Percentiles rank a stretch among this genome's conserved stretches.
These are phyloP conservation scores for Drosophila hamatofila DNA, from an alignment of 2,888 invertebrate genomes.

Conservation along the genomic window DNA sequence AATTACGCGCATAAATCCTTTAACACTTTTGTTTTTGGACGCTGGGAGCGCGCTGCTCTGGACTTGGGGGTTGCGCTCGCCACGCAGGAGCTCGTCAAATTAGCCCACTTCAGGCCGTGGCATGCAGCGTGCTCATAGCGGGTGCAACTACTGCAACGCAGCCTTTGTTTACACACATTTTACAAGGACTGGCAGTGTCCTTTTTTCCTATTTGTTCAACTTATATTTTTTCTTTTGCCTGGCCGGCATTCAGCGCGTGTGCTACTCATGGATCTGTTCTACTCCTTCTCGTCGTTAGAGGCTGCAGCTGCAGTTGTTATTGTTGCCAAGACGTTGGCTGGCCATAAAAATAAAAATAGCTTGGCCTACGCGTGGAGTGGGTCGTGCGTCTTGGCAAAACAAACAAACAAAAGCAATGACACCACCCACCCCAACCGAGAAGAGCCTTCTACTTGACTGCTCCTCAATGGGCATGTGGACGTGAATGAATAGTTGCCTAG, in stretches of 20 bases:
- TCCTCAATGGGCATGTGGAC: slow-evolving; percentile 53
- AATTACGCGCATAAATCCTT: slow-evolving; percentile 83
- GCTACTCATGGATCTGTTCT: slow-evolving; percentile 9
- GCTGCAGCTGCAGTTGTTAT: slow-evolving; percentile 51
- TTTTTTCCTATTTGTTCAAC: slow-evolving; percentile 29
- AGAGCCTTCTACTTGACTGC: slow-evolving; percentile 67
- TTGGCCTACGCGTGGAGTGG: slow-evolving; percentile 29
- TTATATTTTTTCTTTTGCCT: slow-evolving; percentile 9
- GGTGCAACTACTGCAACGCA: slow-evolving; percentile 55
- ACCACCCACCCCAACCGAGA: slow-evolving; percentile 55
- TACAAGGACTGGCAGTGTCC: slow-evolving; percentile 36
- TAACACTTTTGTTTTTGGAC: slow-evolving; percentile 75
- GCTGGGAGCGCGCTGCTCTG: slow-evolving; percentile 14
- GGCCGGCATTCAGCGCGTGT: slow-evolving; percentile 24
- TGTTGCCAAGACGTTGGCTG: slow-evolving; percentile 55
- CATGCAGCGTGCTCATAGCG: slow-evolving; percentile 76
- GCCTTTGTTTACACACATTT: slow-evolving; percentile 68
- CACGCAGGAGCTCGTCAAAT: slow-evolving; percentile 78
- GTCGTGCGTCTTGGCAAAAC: slow-evolving; percentile 52
- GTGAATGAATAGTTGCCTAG: slow-evolving; percentile 39
- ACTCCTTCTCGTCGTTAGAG: not conserved
- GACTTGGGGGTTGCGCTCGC: slow-evolving; percentile 68
- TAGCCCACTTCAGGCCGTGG: slow-evolving; percentile 80
- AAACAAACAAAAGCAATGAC: slow-evolving; percentile 63
- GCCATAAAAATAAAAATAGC: slow-evolving; percentile 41